Evolutionary conservation across 2,888 invertebrate genomes (phyloP).

Genomic region (Drosophila meridionalis): DNA sequence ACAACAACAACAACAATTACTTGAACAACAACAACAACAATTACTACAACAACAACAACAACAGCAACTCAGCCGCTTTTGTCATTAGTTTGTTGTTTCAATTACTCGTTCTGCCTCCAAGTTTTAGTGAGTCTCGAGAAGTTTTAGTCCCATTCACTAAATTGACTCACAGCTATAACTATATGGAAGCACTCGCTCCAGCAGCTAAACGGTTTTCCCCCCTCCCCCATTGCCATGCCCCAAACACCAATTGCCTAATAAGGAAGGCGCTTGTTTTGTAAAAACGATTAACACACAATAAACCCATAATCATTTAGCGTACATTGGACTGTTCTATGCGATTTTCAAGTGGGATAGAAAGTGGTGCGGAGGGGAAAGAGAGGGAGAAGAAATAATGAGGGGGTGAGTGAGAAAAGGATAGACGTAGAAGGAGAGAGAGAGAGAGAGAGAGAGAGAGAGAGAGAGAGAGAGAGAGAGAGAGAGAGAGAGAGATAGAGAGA

Average conservation of each 20-base stretch:
- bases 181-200: constrained; percentile 39
- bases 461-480: background rate
- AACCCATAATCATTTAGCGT: background rate
- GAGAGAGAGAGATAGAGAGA: background rate
- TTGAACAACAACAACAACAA: background rate
- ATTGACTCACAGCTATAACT: constrained; percentile 25
- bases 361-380: background rate
- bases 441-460: background rate
- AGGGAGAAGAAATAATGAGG: background rate
- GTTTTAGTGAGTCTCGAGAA: constrained; percentile 10
- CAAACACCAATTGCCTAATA: background rate
- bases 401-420: background rate
- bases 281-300: constrained; percentile 4
- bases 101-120: constrained; percentile 29
- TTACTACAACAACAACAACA: background rate
- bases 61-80: constrained; percentile 32
- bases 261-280: constrained; percentile 1
- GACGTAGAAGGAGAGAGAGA: background rate
- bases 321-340: background rate
- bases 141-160: constrained; percentile 46
- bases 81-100: constrained; percentile 55
- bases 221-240: background rate
- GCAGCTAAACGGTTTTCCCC: background rate
- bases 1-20: constrained; percentile 7
- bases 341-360: background rate